Percentiles rank a stretch among this genome's conserved stretches.
Conservation (phyloP, 1,140 invertebrate genomes). For the Nixonia krombeini region DNA sequence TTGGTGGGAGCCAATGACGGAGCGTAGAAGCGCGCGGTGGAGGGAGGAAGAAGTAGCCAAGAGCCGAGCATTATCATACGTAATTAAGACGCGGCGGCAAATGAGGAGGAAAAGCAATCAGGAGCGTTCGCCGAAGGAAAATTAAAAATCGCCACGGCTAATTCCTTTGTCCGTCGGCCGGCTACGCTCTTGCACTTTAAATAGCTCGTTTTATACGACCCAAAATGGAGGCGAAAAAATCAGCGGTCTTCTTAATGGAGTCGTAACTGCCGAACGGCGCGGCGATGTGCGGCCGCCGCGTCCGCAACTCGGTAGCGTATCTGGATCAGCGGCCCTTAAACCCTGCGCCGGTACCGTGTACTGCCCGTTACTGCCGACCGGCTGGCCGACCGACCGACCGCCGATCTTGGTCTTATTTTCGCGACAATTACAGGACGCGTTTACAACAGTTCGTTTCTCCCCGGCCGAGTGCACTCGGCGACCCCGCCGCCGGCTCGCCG, state of each 20-base stretch:
- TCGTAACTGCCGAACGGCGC: conserved; percentile 52
- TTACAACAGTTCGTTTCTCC: conserved; percentile 38
- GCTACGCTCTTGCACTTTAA: conserved; percentile 50
- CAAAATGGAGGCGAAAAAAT: conserved; percentile 50
- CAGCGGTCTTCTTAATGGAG: conserved; percentile 55
- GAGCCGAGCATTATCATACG: conserved; percentile 28
- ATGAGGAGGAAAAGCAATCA: conserved; percentile 18
- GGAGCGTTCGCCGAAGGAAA: conserved; percentile 31
- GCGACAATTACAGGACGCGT: conserved; percentile 45
- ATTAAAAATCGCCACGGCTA: conserved; percentile 29
- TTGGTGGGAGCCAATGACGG: too few relatives aligned
- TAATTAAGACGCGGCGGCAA: conserved; percentile 35
- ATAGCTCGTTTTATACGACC: conserved; percentile 59
- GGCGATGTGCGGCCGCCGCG: conserved; percentile 3
- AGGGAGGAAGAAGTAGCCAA: too few relatives aligned
- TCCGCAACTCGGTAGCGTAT: conserved; percentile 3
- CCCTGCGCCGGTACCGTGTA: conserved; percentile 19
- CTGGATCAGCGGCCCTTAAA: conserved; percentile 10
- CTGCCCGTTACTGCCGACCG: conserved; percentile 34
- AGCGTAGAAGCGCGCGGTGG: too few relatives aligned
- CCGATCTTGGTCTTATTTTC: conserved; percentile 37
- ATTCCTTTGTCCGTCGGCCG: conserved; percentile 21
- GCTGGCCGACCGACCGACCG: conserved; percentile 25
- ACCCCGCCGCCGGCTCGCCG: too few relatives aligned
- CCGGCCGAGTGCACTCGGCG: conserved; percentile 32